Conservation (phyloP, 2,888 invertebrate species). For the Helobdella robusta region DNA sequence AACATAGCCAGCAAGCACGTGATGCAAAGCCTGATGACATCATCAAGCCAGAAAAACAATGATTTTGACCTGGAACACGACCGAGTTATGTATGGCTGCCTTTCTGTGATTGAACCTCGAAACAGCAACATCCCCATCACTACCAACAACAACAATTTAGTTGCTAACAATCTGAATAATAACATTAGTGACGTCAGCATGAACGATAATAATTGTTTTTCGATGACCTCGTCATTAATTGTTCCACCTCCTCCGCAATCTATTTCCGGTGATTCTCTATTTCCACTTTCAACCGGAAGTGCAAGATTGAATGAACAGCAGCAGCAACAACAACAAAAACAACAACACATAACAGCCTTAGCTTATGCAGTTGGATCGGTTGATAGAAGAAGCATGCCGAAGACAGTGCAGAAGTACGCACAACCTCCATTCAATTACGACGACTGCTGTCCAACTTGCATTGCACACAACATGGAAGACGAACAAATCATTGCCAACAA, state of each 20-base stretch:
- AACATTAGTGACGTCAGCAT: too few species aligned
- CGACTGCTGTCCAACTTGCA: constrained; percentile 20
- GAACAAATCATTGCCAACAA: constrained; percentile 5
- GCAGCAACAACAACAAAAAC: constrained; percentile 10
- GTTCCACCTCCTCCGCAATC: background rate
- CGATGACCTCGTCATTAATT: constrained; percentile 8
- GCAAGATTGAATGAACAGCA: background rate
- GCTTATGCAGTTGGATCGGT: too few species aligned
- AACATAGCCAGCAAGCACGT: constrained; percentile 5
- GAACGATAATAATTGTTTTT: background rate
- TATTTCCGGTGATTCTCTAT: background rate
- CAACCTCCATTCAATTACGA: constrained; percentile 12
- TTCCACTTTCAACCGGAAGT: too few species aligned
- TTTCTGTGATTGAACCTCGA: constrained; percentile 11
- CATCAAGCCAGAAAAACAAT: background rate
- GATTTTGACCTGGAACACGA: background rate
- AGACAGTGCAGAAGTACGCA: background rate
- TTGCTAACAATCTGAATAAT: too few species aligned
- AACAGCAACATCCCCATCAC: too few species aligned
- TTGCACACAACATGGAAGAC: constrained; percentile 3
- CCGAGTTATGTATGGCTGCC: constrained; percentile 12
- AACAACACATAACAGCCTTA: too few species aligned
- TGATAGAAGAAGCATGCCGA: too few species aligned
- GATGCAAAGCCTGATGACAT: background rate
- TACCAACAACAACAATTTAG: too few species aligned